Percentiles rank a stretch among this genome's conserved stretches.
Conservation (phyloP, 2,888 invertebrate genomes). For the Fabriciana adippe region DNA sequence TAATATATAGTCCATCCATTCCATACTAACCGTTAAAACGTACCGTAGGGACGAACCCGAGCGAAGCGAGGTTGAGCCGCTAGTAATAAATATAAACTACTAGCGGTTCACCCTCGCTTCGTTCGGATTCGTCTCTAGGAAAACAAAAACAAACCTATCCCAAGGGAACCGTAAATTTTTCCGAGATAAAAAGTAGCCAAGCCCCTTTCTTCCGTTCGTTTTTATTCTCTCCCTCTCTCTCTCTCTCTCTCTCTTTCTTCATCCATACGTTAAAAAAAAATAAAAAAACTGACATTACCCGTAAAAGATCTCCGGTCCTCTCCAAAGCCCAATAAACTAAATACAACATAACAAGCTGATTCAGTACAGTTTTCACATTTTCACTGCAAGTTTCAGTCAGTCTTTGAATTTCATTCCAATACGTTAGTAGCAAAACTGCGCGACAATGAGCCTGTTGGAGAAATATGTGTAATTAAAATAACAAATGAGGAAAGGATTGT, state of each 20-base stretch:
- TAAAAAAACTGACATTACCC: slow-evolving; percentile 78
- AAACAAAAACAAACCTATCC: too few species aligned
- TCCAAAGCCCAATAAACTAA: slow-evolving; percentile 87
- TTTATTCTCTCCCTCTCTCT: not conserved
- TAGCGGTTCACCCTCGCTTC: too few species aligned
- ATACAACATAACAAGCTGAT: slow-evolving; percentile 89
- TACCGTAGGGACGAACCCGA: too few species aligned
- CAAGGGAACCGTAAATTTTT: too few species aligned
- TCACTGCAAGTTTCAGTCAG: slow-evolving; percentile 78
- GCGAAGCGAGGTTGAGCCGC: too few species aligned
- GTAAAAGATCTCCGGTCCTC: slow-evolving; percentile 88
- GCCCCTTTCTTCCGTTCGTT: too few species aligned
- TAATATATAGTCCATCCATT: too few species aligned
- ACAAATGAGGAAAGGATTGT: not conserved
- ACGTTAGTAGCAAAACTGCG: slow-evolving; percentile 89
- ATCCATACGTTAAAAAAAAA: not conserved
- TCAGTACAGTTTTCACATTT: slow-evolving; percentile 83
- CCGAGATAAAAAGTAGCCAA: too few species aligned
- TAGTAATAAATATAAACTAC: too few species aligned
- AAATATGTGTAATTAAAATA: too few species aligned
- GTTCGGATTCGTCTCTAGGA: too few species aligned
- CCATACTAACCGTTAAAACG: too few species aligned
- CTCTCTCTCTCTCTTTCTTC: not conserved
- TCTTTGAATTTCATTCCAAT: slow-evolving; percentile 80
- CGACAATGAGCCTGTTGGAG: slow-evolving; percentile 88